Evolutionary conservation across 2,888 invertebrate genomes (phyloP), one percentile per base, ranked within the genome.

Genomic region (Therioaphis trifolii): DNA sequence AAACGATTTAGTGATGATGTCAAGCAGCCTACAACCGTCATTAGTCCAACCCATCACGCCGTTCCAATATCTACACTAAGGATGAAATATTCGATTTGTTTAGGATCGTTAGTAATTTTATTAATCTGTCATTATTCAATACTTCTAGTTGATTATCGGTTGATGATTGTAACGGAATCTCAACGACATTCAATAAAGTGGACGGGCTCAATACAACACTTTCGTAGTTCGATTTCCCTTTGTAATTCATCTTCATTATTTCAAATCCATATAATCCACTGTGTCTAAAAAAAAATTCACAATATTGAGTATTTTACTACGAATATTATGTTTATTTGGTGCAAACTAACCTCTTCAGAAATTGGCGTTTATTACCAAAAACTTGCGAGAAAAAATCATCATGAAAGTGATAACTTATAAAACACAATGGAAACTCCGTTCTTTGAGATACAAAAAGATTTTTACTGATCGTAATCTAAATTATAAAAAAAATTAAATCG

Each of bases 321-420:
- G n/a, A 63, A 63, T 14, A 27, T 24, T 63, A 24, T 14, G 4
- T 3, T 9, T 15, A 15, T 24, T 9, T 7, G 9, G n/a, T 58
- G n/a, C 12, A 5, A 58, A 58, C n/a, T 82, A 35, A 82, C 80
- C 80, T 72, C 27, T 82, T 82, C 4, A 82, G 72, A 58, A 49
- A 29, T 71, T 71, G 55, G 0, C 58, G 24, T 12, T 82, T 72
- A 63, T 55, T 82, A 27, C 61, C 61, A 29, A 71, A 80, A 5
- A 72, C 80, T 63, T 82, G 80, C 3, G 80, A 61, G n/a, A 82
- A 82, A 63, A 82, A 72, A 43, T 82, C 80, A 52, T 82, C 80
- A 63, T 82, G 74, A 14, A 63, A 72, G 24, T 82, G 80, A 63
- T 72, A 72, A 61, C 72, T 35, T 27, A 82, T 46, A 24, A 82